These are phyloP conservation scores for Chrysogorgia sp. DNA, from an alignment of 92 coral and sea anemone genomes.

Conservation along the genomic window DNA sequence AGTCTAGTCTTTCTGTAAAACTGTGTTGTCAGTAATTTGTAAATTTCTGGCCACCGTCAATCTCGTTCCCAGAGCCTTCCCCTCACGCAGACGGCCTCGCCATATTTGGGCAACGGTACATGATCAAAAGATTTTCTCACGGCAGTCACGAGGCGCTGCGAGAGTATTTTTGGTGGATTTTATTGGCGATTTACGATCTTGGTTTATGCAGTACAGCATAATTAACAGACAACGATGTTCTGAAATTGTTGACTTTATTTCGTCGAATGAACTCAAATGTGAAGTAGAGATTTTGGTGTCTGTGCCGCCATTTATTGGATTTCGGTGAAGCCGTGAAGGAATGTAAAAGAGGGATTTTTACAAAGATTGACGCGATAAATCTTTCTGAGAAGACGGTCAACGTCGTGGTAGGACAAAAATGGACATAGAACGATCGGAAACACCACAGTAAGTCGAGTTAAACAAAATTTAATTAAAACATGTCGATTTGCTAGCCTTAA, in stretches of 20 bases:
- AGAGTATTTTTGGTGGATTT: background rate
- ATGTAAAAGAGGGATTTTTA: background rate
- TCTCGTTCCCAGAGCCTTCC: no score
- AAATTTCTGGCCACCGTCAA: no score
- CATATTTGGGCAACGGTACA: no score
- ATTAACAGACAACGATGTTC: background rate
- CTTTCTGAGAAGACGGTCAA: background rate
- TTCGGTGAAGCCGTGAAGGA: background rate
- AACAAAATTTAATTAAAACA: background rate
- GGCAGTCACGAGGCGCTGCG: no score
- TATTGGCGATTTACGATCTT: background rate
- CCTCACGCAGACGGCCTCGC: no score
- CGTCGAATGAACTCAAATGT: no score
- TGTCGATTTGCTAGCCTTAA: background rate
- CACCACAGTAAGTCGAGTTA: slow-evolving; percentile 30
- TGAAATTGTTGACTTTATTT: background rate
- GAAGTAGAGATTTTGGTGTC: no score
- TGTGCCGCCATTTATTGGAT: no score
- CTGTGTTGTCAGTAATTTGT: no score
- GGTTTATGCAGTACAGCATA: background rate
- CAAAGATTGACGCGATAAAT: background rate
- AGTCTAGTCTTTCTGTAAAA: no score
- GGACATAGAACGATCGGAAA: slow-evolving; percentile 13
- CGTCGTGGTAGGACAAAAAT: background rate
- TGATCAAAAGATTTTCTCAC: no score